Base-by-base conservation (phyloP, 2,888 invertebrate species). In the Lampropteryx suffumata region DNA sequence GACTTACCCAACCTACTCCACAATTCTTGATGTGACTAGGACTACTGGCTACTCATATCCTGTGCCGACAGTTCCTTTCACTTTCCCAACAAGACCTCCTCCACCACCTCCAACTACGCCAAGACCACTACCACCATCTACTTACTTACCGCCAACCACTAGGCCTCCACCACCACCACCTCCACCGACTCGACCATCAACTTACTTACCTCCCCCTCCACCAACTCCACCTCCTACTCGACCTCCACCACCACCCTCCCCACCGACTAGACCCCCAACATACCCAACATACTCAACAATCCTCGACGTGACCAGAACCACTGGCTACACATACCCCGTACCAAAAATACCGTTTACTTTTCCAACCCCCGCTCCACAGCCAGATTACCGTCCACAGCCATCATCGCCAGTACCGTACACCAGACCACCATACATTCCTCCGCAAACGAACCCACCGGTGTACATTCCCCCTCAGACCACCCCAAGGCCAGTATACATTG, bases 41-140 rank as follows among this genome's bases (percentile, higher is more conserved):
- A 79, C 79, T 0, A 81, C 80, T 1, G 81, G 80, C 0, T 82
- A 82, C 57, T 60, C 64, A 0, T 82, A 82, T 42, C 76, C 82
- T 0, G 64, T 59, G 3, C 82, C 82, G 7, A 39, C 17, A 42
- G 58, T 76, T 12, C 71, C 76, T 2, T 81, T 81, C 36, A 76
- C 78, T 0, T 67, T 67, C 46, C 79, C 80, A 0, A 71, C 74
- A n/a, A 42, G 27, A 8, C 40, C 17, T 3, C 17, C 40, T 3
- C 39, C 39, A 13, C 41, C 41, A 26, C 32, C 41, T 0, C 29
- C 29, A 2, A 24, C 24, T 24, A 24, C 24, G 7, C 24, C 24
- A 24, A 24, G 24, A 6, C 24, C 24, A 5, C 7, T 24, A 7
- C 24, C 24, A 7, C 24, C 24, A 1, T 11, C 29, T 1, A 29